These are phyloP conservation scores for Salvelinus sp. DNA, from an alignment of 2,113 vertebrate genomes.

Conservation along the genomic window DNA sequence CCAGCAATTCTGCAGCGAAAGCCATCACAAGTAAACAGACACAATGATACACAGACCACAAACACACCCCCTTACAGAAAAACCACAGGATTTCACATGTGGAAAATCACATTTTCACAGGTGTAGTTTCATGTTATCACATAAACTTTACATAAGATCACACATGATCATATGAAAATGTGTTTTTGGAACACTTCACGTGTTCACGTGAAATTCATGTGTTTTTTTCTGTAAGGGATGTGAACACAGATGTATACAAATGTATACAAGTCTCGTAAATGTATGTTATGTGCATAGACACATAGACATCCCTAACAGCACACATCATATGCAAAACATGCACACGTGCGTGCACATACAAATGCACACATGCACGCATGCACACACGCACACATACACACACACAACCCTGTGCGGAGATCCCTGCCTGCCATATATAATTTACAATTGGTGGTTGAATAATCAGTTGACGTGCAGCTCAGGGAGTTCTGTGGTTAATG, in stretches of 20 bases:
- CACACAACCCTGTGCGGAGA: constrained; percentile 11
- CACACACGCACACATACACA: constrained; percentile 12
- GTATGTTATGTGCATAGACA: neutral
- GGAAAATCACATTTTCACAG: too few relatives aligned
- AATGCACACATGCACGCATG: constrained; percentile 1
- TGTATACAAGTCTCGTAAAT: neutral
- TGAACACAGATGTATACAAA: neutral
- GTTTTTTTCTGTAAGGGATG: too few relatives aligned
- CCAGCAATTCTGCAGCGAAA: constrained; percentile 9
- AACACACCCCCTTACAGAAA: neutral
- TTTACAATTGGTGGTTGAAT: constrained; percentile 59
- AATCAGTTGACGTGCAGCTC: constrained; percentile 62
- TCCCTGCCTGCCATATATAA: constrained; percentile 54
- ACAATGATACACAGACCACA: neutral
- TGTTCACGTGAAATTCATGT: too few relatives aligned
- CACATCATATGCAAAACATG: too few relatives aligned
- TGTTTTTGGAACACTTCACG: too few relatives aligned
- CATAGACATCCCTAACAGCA: too few relatives aligned
- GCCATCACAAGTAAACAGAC: too few relatives aligned
- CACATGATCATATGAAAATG: too few relatives aligned
- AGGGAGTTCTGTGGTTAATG: constrained; percentile 63
- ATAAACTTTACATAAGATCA: too few relatives aligned
- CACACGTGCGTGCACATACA: neutral
- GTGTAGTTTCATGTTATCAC: too few relatives aligned
- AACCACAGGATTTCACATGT: too few relatives aligned